A percentile compares a stretch with the other conserved stretches of the same genome.
These are phyloP conservation scores for Hyles euphorbiae DNA, from an alignment of 1,140 invertebrate genomes.

Conservation along the genomic window DNA sequence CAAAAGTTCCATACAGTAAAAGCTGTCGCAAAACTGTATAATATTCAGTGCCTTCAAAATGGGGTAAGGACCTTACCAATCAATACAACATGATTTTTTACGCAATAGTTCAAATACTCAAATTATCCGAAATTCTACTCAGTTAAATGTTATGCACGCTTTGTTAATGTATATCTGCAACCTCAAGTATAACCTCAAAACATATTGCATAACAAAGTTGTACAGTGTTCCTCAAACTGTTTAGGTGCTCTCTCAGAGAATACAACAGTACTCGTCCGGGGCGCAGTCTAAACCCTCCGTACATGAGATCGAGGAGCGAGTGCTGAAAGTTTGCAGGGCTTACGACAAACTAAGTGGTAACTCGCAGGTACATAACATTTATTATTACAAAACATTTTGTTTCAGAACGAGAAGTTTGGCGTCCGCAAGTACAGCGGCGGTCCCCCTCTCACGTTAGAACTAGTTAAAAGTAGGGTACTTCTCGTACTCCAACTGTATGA, in stretches of 20 bases:
- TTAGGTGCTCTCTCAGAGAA: slow-evolving; percentile 50
- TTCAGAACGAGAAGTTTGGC: slow-evolving; percentile 78
- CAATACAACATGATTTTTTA: slow-evolving; percentile 33
- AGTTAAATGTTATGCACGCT: background rate
- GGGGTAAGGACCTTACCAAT: slow-evolving; percentile 50
- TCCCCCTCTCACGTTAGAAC: slow-evolving; percentile 85
- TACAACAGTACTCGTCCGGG: slow-evolving; percentile 46
- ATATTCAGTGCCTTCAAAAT: slow-evolving; percentile 43
- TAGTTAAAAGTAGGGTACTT: slow-evolving; percentile 91
- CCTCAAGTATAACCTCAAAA: slow-evolving; percentile 54
- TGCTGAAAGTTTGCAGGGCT: slow-evolving; percentile 85
- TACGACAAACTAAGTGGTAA: slow-evolving; percentile 87
- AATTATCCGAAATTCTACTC: background rate
- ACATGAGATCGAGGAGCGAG: slow-evolving; percentile 81
- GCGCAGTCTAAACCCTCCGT: slow-evolving; percentile 47
- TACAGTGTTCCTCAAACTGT: slow-evolving; percentile 55
- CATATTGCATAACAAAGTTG: slow-evolving; percentile 69
- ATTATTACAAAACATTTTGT: slow-evolving; percentile 72
- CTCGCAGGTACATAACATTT: slow-evolving; percentile 80
- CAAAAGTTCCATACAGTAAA: slow-evolving; percentile 56
- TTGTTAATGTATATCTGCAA: background rate
- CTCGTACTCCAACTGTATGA: slow-evolving; percentile 97
- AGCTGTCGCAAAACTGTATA: slow-evolving; percentile 40
- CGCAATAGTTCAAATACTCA: background rate
- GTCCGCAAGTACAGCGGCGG: slow-evolving; percentile 83